These are phyloP conservation scores for Volucella zonaria DNA, from an alignment of 2,888 invertebrate genomes.

Conservation along the genomic window DNA sequence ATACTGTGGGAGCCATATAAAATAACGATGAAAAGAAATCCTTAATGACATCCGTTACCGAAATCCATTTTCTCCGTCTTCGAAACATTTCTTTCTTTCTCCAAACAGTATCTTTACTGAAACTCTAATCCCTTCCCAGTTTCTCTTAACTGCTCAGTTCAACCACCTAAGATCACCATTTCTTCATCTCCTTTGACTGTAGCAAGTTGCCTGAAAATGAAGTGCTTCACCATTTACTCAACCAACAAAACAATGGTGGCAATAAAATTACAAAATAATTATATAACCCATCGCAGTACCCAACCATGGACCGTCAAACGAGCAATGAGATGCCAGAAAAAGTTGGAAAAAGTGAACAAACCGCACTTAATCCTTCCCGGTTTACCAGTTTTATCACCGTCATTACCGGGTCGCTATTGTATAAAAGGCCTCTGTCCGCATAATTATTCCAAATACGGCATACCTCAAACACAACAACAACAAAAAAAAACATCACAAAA, in stretches of 20 bases:
- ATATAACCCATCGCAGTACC: slow-evolving; percentile 3
- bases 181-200: too few relatives aligned
- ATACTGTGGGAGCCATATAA: too few relatives aligned
- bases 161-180: slow-evolving; percentile 8
- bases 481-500: slow-evolving; percentile 12
- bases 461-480: slow-evolving; percentile 1
- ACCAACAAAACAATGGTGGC: slow-evolving; percentile 28
- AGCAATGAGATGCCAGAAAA: not conserved
- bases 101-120: too few relatives aligned
- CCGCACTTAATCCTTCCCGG: slow-evolving; percentile 26
- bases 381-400: slow-evolving; percentile 9
- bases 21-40: too few relatives aligned
- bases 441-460: slow-evolving; percentile 32
- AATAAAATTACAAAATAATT: slow-evolving; percentile 42
- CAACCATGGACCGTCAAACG: not conserved
- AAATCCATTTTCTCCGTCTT: too few relatives aligned
- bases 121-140: not conserved
- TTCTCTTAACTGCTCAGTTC: not conserved
- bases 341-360: not conserved
- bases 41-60: too few relatives aligned
- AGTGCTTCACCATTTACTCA: slow-evolving; percentile 24
- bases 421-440: not conserved
- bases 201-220: slow-evolving; percentile 30
- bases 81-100: too few relatives aligned
- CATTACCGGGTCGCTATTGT: slow-evolving; percentile 20